phyloP scores from a whole-genome alignment of 2,888 invertebrate genomes.

The Camponotus fellah region DNA sequence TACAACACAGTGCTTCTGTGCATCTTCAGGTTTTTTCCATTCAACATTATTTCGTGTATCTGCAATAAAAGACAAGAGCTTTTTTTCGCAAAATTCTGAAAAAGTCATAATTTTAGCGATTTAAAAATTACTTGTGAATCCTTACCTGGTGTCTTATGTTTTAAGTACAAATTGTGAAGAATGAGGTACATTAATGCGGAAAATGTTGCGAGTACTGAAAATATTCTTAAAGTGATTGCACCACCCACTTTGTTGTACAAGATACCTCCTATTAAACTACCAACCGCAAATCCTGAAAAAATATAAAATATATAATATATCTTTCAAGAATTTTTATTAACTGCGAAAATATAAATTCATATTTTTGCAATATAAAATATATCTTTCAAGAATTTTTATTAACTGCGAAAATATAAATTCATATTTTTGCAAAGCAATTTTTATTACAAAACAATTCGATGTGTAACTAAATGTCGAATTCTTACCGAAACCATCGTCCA shows the following conservation, averaged over 20 bases:
- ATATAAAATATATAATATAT: conserved; percentile 30
- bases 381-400: background rate
- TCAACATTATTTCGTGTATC: conserved; percentile 71
- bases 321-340: background rate
- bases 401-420: background rate
- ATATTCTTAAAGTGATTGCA: conserved; percentile 87
- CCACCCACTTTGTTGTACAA: conserved; percentile 90
- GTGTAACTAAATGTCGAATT: background rate
- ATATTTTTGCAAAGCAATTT: background rate
- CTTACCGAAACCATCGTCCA: conserved; percentile 94
- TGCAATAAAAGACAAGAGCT: conserved; percentile 58
- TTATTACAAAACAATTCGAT: background rate
- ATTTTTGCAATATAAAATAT: background rate
- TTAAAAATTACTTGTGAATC: background rate
- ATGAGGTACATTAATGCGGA: conserved; percentile 86
- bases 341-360: background rate
- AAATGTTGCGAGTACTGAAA: conserved; percentile 84
- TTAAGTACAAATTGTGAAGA: conserved; percentile 84
- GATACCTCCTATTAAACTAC: conserved; percentile 91
- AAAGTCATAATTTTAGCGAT: background rate
- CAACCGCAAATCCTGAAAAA: conserved; percentile 90
- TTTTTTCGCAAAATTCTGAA: background rate
- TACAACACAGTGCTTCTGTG: conserved; percentile 69
- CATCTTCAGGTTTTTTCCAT: conserved; percentile 81
- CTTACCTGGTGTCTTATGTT: conserved; percentile 80